A percentile compares a stretch with the other conserved stretches of the same genome.
These are phyloP conservation scores for Danionella dracula DNA, from an alignment of 2,797 vertebrate genomes.

Conservation along the genomic window DNA sequence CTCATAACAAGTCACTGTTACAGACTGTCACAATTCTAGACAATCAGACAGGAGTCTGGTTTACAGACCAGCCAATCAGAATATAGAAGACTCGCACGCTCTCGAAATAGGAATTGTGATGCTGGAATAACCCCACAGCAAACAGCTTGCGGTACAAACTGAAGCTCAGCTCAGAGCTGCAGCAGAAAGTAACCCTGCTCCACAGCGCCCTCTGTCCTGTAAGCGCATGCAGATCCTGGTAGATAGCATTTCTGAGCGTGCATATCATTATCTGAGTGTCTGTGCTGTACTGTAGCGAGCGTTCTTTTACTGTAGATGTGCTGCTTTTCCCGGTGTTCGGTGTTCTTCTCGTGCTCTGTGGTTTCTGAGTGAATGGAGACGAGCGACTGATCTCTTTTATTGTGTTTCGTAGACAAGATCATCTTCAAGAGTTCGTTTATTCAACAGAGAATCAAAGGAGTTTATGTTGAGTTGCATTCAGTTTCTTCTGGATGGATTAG, in stretches of 20 bases:
- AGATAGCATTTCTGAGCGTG: slow-evolving; percentile 67
- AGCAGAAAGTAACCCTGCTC: too few relatives aligned
- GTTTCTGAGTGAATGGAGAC: slow-evolving; percentile 50
- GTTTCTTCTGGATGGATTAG: slow-evolving; percentile 63
- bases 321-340: slow-evolving; percentile 46
- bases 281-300: slow-evolving; percentile 64
- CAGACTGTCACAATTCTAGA: too few relatives aligned
- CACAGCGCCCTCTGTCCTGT: slow-evolving; percentile 68
- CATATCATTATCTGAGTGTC: slow-evolving; percentile 72
- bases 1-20: too few relatives aligned
- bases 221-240: slow-evolving; percentile 75
- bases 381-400: slow-evolving; percentile 63
- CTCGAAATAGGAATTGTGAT: too few relatives aligned
- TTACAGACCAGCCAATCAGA: too few relatives aligned
- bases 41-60: too few relatives aligned
- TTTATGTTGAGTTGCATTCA: slow-evolving; percentile 56
- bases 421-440: slow-evolving; percentile 46
- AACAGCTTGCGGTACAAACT: too few relatives aligned
- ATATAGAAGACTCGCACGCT: too few relatives aligned
- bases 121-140: too few relatives aligned
- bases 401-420: slow-evolving; percentile 47
- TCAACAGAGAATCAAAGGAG: slow-evolving; percentile 68
- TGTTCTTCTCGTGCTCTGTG: slow-evolving; percentile 45
- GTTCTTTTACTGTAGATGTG: slow-evolving; percentile 53
- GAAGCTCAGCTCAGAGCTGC: too few relatives aligned